These are phyloP conservation scores for Brachyptera risi DNA, from an alignment of 2,888 invertebrate species.

Conservation along the genomic window DNA sequence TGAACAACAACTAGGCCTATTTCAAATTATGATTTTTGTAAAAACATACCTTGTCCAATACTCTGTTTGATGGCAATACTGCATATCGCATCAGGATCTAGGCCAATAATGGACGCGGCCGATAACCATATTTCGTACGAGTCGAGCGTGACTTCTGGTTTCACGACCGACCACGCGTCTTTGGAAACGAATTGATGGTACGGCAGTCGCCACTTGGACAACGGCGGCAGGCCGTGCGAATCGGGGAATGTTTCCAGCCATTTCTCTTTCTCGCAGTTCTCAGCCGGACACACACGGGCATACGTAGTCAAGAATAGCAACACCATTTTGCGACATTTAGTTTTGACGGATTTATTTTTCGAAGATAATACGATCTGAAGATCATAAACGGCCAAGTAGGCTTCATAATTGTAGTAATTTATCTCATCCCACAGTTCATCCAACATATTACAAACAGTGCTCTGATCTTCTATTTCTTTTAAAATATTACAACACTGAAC, in stretches of 20 bases:
- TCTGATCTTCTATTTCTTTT: background rate
- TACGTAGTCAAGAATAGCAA: slow-evolving; percentile 40
- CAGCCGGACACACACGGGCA: slow-evolving; percentile 42
- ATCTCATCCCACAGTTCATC: slow-evolving; percentile 39
- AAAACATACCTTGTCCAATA: background rate
- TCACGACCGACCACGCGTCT: slow-evolving; percentile 22
- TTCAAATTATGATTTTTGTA: background rate
- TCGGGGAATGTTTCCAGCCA: slow-evolving; percentile 47
- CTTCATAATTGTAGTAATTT: slow-evolving; percentile 53
- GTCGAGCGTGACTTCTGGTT: slow-evolving; percentile 47
- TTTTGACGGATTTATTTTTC: slow-evolving; percentile 26
- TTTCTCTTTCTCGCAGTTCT: slow-evolving; percentile 46
- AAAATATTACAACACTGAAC: slow-evolving; percentile 28
- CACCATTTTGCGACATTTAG: background rate
- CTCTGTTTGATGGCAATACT: slow-evolving; percentile 14
- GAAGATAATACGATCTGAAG: slow-evolving; percentile 40
- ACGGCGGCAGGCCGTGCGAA: slow-evolving; percentile 45
- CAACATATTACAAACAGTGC: background rate
- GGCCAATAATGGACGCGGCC: slow-evolving; percentile 5
- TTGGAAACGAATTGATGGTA: slow-evolving; percentile 40
- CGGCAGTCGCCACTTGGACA: slow-evolving; percentile 50
- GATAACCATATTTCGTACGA: slow-evolving; percentile 48
- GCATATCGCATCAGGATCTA: slow-evolving; percentile 6
- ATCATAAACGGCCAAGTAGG: slow-evolving; percentile 47
- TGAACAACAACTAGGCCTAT: background rate